A percentile compares a stretch with the other conserved stretches of the same genome.
These are phyloP conservation scores for Chelidonichthys spinosus DNA, from an alignment of 2,797 vertebrate species.

Conservation along the genomic window DNA sequence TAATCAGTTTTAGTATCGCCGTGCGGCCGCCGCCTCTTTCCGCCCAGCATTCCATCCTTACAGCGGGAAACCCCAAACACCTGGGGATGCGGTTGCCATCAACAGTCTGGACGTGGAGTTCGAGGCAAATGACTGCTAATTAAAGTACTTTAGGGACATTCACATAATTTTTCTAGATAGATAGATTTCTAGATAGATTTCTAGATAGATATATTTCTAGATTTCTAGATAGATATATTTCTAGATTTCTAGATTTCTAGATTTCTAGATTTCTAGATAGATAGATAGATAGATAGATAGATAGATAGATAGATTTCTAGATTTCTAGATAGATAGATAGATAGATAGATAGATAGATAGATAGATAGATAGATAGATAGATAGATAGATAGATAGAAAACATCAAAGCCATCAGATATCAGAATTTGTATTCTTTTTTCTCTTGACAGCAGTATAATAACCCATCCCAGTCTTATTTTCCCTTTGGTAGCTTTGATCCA, in stretches of 20 bases:
- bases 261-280: not conserved
- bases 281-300: not conserved
- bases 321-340: not conserved
- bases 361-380: not conserved
- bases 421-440: constrained; percentile 25
- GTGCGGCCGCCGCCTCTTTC: constrained; percentile 14
- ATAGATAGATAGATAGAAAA: not conserved
- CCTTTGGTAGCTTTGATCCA: constrained; percentile 53
- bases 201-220: constrained; percentile 9
- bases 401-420: constrained; percentile 32
- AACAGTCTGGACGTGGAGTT: constrained; percentile 33
- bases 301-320: constrained; percentile 12
- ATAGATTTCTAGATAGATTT: not conserved
- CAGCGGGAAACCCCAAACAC: constrained; percentile 32
- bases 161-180: not conserved
- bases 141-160: not conserved
- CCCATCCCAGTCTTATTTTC: constrained; percentile 39
- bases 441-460: constrained; percentile 54
- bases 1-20: constrained; percentile 25
- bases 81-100: constrained; percentile 45
- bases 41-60: constrained; percentile 29
- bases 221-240: not conserved
- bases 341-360: too few species aligned
- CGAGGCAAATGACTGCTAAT: not conserved
- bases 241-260: too few species aligned